A percentile compares a stretch with the other conserved stretches of the same genome.
Conservation (phyloP, 2,113 vertebrate genomes). For the Ochotona curzoniae region DNA sequence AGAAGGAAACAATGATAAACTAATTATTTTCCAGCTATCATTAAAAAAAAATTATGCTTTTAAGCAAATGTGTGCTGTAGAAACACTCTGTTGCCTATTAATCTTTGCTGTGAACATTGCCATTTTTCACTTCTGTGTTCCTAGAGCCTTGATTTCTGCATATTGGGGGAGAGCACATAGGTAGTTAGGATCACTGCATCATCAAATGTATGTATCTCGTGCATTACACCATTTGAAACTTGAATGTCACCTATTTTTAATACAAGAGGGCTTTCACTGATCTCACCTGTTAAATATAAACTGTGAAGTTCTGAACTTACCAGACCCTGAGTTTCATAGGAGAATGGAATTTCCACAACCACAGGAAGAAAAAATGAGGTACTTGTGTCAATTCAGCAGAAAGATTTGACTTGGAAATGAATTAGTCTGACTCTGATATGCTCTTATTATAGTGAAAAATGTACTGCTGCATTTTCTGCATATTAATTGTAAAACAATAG, state of each 20-base stretch:
- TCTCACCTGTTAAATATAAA: background rate
- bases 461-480: background rate
- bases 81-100: background rate
- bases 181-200: background rate
- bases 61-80: background rate
- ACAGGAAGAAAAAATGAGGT: background rate
- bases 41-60: background rate
- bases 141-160: background rate
- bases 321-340: background rate
- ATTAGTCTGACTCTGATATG: background rate
- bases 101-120: background rate
- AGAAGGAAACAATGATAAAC: background rate
- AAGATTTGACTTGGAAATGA: background rate
- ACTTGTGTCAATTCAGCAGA: background rate
- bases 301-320: background rate
- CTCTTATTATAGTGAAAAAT: background rate
- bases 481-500: slow-evolving; percentile 4
- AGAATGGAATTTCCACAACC: background rate
- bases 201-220: background rate
- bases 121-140: background rate
- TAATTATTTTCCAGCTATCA: slow-evolving; percentile 34
- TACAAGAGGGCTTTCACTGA: background rate
- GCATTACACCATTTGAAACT: background rate
- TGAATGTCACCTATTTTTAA: background rate
- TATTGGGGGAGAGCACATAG: background rate